Base-by-base conservation (phyloP, 2,888 invertebrate species). In the Thecophora atra region DNA sequence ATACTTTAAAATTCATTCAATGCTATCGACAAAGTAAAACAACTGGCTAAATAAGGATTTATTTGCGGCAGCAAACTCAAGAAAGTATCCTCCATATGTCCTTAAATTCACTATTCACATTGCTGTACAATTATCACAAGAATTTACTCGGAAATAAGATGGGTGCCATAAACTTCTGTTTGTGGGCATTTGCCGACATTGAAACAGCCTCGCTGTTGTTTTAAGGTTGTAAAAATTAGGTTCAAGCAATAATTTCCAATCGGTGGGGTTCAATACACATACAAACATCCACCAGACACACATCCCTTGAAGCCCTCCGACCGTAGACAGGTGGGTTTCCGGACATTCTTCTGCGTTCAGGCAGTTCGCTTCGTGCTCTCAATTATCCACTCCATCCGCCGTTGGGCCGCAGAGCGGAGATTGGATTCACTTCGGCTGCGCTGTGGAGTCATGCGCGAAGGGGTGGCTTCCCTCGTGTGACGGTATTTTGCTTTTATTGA, bases 371-470 rank as follows among this genome's bases (percentile, higher is more conserved):
- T 62, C 51, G 15, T 47, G 66, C 66, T 71, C 71, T 71, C 71
- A 51, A 66, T 60, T 71, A 60, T 54, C 60, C 52, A 52, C 47
- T 52, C 37, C 56, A 54, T 21, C 19, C 15, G 11, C 42, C 26
- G n/a, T 28, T 19, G 63, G 42, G 63, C 51, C 5, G 21, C 15
- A 13, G 64, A 56, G 70, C 37, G 28, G 21, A 58, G 71, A 44
- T 62, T 21, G 63, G 51, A 60, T 71, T 66, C 58, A 56, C 60
- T 51, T 67, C 64, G 54, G 24, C 56, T 70, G 65, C 52, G 24
- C 37, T 68, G 56, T 58, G 24, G 64, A 54, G 74, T 69, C 77
- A 77, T 77, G 77, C 77, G 77, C 77, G 62, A 26, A 21, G 73
- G 71, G 52, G 26, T 67, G 72, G 68, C 17, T 58, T 21, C 54